Conservation (phyloP, 1,140 invertebrate species). For the Alviniconcha marisindica region DNA sequence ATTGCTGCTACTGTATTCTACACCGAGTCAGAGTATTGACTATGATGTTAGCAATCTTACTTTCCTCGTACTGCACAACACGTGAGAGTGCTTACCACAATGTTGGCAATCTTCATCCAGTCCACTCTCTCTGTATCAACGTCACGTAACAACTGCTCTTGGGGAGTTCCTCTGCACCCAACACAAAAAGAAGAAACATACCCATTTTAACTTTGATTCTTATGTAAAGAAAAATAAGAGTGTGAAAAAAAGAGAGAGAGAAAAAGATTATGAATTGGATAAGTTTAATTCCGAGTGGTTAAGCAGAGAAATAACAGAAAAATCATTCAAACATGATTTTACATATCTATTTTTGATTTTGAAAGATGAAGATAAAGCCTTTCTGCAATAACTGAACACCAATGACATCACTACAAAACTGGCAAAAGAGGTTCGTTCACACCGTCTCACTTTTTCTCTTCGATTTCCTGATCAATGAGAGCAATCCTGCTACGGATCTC, state of each 20-base stretch:
- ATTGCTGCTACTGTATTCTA: too few species aligned
- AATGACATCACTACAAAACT: too few species aligned
- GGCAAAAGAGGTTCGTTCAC: too few species aligned
- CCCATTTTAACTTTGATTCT: background rate
- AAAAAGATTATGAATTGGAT: too few species aligned
- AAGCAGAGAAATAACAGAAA: too few species aligned
- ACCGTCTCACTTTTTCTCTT: constrained; percentile 55
- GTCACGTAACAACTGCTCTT: constrained; percentile 49
- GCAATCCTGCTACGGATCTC: constrained; percentile 45
- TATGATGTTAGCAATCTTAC: constrained; percentile 54
- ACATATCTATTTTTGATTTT: too few species aligned
- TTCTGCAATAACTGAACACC: too few species aligned
- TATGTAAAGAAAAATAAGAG: background rate
- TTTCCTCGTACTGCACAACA: too few species aligned
- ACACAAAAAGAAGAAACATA: constrained; percentile 14
- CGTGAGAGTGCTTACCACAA: constrained; percentile 60
- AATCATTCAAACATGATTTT: too few species aligned
- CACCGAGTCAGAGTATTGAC: background rate
- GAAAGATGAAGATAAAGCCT: too few species aligned
- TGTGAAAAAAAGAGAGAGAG: background rate
- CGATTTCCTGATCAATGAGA: constrained; percentile 52
- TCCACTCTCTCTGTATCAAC: constrained; percentile 60
- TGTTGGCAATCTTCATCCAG: constrained; percentile 68
- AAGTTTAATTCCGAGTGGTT: too few species aligned
- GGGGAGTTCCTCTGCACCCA: constrained; percentile 50